A percentile compares a stretch with the other conserved stretches of the same genome.
Evolutionary conservation across 1,140 invertebrate genomes (phyloP).

Genomic region (Ostrea edulis): DNA sequence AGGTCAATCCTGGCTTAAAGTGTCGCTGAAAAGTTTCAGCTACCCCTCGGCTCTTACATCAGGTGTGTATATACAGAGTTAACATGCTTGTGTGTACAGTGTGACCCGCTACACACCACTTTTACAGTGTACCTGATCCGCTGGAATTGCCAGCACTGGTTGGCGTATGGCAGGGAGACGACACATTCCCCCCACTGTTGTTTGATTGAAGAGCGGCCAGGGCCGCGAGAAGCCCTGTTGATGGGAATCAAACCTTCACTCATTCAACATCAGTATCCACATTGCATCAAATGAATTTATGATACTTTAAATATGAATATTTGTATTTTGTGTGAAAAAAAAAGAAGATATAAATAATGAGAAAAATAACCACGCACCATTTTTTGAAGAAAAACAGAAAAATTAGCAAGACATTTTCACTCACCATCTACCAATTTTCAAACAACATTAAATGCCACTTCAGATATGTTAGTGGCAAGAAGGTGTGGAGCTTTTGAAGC

Average conservation of each 20-base stretch:
- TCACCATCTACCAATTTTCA: slow-evolving; percentile 3
- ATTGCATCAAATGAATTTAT: background rate
- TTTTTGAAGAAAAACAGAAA: background rate
- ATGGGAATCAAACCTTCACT: slow-evolving; percentile 21
- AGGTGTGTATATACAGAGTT: background rate
- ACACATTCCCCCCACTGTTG: slow-evolving; percentile 58
- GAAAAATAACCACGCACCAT: background rate
- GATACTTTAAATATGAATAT: background rate
- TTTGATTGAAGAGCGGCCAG: slow-evolving; percentile 61
- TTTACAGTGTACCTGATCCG: slow-evolving; percentile 18
- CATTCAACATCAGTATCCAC: background rate
- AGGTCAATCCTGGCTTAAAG: background rate
- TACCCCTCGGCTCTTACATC: too few species aligned
- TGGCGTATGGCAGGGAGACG: slow-evolving; percentile 55
- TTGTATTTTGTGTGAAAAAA: background rate
- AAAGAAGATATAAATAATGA: background rate
- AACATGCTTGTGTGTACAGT: background rate
- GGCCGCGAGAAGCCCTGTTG: slow-evolving; percentile 65
- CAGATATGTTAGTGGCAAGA: background rate
- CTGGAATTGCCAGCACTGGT: slow-evolving; percentile 35
- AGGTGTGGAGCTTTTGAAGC: background rate
- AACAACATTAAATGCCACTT: slow-evolving; percentile 4
- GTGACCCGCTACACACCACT: background rate
- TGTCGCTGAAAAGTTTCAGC: too few species aligned
- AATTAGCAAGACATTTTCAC: background rate